Evolutionary conservation across 2,888 invertebrate species (phyloP).

Genomic region (Saturnia japonica): DNA sequence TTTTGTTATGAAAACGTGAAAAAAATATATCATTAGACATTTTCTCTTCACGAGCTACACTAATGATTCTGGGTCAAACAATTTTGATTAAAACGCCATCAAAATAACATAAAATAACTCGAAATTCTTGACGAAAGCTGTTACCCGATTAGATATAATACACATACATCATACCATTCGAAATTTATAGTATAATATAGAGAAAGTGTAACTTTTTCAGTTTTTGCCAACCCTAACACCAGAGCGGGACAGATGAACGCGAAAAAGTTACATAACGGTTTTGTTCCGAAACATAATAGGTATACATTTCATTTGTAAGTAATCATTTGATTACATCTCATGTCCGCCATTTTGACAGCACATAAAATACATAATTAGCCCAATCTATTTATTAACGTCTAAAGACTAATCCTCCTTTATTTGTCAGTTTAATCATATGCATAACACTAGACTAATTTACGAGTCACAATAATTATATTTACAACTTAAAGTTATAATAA

Average conservation of each 20-base stretch:
- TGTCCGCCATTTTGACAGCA: constrained; percentile 2
- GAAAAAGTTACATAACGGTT: constrained; percentile 12
- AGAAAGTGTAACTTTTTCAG: background rate
- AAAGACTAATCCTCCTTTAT: background rate
- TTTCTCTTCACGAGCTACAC: too few relatives aligned
- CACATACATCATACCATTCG: too few relatives aligned
- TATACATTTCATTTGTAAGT: background rate
- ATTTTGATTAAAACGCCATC: too few relatives aligned
- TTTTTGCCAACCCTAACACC: background rate
- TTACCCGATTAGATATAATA: too few relatives aligned
- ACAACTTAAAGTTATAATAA: too few relatives aligned
- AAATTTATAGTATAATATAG: background rate
- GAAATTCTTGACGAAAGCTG: too few relatives aligned
- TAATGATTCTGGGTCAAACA: too few relatives aligned
- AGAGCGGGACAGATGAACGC: background rate
- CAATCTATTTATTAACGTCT: background rate
- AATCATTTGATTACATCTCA: constrained; percentile 2
- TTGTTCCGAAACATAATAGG: constrained; percentile 5
- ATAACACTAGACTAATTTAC: too few relatives aligned
- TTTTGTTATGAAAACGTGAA: too few relatives aligned
- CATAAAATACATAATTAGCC: background rate
- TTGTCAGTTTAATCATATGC: background rate
- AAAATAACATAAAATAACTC: too few relatives aligned
- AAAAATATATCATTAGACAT: too few relatives aligned
- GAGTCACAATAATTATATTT: too few relatives aligned